Percentiles rank a stretch among this genome's conserved stretches.
Conservation (phyloP, 2,113 vertebrate genomes). For the Sander vitreus region DNA sequence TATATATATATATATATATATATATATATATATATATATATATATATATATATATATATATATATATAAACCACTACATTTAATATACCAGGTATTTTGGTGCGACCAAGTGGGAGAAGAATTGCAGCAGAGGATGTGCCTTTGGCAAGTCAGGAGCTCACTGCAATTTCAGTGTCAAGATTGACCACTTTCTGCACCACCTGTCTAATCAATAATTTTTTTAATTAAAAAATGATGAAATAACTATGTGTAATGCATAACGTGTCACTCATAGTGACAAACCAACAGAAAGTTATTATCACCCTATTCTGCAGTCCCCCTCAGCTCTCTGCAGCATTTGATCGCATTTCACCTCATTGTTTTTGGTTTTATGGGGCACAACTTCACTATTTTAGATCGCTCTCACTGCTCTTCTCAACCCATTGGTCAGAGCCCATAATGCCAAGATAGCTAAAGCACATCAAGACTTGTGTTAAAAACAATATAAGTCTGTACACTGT, state of each 20-base stretch:
- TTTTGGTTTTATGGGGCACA: too few species aligned
- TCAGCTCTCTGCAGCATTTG: background rate
- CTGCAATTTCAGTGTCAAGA: background rate
- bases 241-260: too few species aligned
- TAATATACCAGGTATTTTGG: slow-evolving; percentile 5
- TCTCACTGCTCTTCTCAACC: too few species aligned
- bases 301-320: too few species aligned
- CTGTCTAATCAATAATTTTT: background rate
- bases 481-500: background rate
- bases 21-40: too few species aligned
- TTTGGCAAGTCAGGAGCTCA: background rate
- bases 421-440: background rate
- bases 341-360: too few species aligned
- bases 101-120: background rate
- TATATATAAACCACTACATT: background rate
- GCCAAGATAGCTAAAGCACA: background rate
- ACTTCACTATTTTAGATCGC: too few species aligned
- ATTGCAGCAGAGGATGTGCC: background rate
- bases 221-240: too few species aligned
- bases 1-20: too few species aligned
- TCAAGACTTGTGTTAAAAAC: background rate
- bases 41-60: too few species aligned
- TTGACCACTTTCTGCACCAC: background rate
- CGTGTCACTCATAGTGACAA: too few species aligned
- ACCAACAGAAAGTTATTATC: too few species aligned